phyloP scores from a whole-genome alignment of 1,140 invertebrate genomes.

The Maconellicoccus hirsutus region DNA sequence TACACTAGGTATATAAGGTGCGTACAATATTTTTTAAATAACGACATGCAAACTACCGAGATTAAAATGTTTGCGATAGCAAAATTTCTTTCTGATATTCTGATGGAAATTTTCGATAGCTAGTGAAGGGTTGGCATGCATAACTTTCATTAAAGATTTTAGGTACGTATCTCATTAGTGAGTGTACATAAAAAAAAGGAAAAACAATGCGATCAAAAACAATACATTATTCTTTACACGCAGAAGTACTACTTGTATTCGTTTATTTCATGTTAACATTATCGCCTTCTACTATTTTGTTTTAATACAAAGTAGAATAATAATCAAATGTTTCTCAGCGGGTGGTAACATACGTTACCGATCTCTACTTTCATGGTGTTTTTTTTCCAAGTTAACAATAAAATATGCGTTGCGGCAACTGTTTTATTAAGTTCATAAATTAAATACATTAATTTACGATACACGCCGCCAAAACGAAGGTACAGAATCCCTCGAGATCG shows the following conservation, averaged over 20 bases:
- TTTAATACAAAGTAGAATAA: constrained; percentile 10
- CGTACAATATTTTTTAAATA: too few relatives aligned
- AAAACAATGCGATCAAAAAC: not conserved
- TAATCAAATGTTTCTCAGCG: constrained; percentile 8
- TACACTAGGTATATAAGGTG: too few relatives aligned
- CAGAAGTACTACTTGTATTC: not conserved
- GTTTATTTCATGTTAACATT: constrained; percentile 1
- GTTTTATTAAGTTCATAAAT: constrained; percentile 5
- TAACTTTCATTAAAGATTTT: not conserved
- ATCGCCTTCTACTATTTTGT: constrained; percentile 8
- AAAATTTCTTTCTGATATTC: not conserved
- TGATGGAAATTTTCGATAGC: not conserved
- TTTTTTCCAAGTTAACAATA: constrained; percentile 5
- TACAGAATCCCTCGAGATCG: constrained; percentile 1
- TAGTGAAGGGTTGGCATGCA: not conserved
- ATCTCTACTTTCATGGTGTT: not conserved
- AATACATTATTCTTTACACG: constrained; percentile 9
- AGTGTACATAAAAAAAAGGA: not conserved
- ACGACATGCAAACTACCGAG: too few relatives aligned
- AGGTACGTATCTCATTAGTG: not conserved
- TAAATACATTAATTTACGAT: constrained; percentile 10
- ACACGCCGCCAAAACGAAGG: constrained; percentile 1
- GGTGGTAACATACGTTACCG: constrained; percentile 6
- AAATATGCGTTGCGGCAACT: not conserved
- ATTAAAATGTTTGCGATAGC: not conserved